Base-by-base conservation (phyloP, 2,888 invertebrate species). In the Eremobia ochroleuca region DNA sequence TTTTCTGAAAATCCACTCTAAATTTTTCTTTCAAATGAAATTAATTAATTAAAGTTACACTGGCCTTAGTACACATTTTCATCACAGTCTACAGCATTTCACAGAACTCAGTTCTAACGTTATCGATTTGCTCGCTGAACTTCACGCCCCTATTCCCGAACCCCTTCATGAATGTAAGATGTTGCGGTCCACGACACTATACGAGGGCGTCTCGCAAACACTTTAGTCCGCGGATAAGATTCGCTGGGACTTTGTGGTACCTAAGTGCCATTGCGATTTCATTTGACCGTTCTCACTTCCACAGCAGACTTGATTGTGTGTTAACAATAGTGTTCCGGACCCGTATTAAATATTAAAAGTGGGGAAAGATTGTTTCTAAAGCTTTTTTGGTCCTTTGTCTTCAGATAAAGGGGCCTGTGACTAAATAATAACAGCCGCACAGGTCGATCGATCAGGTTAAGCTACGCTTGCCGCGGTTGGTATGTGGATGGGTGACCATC, bases 161-260 rank as follows among this genome's bases (percentile, higher is more conserved):
- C 85, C 90, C 87, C 87, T 91, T 91, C 92, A 92, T 93, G 91
- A 93, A 94, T 93, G 92, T 91, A 92, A 92, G 91, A 93, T 93
- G 90, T 84, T 89, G 92, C 88, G 92, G 93, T 91, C 77, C 79
- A 83, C 74, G 69, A 43, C 34, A 68, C 46, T 71, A 84, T 86
- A 80, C 76, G 71, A 72, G 25, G 87, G 85, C 88, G 90, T 91
- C 90, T 91, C 90, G 81, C 89, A 92, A 90, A 90, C 91, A 92
- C 88, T 93, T 93, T 90, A 90, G 88, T 88, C 81, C 78, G 77
- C 81, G 89, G 87, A 90, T 91, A 92, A 92, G 93, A 93, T 92
- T 92, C 91, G 70, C 77, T 83, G 86, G 84, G 85, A 79, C 83
- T 70, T 72, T 87, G 83, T 77, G 89, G 87, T 91, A 92, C 89